phyloP scores from a whole-genome alignment of 1,140 invertebrate genomes.

The Whitmania pigra region DNA sequence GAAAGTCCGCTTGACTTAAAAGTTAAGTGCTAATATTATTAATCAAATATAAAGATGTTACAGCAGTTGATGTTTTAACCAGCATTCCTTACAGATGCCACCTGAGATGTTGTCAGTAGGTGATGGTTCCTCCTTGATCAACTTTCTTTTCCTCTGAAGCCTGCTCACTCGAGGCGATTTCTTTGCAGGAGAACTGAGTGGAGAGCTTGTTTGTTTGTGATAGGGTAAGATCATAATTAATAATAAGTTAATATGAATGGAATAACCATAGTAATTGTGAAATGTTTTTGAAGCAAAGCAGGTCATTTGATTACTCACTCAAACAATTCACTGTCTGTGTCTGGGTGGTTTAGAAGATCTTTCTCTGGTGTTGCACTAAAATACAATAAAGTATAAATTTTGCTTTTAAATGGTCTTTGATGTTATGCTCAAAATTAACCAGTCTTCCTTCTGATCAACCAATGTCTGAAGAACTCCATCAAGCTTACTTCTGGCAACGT shows the following conservation, averaged over 20 bases:
- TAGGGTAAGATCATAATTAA: no score
- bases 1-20: no score
- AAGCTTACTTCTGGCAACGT: slow-evolving; percentile 27
- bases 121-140: slow-evolving; percentile 9
- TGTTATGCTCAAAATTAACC: neutral
- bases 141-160: slow-evolving; percentile 7
- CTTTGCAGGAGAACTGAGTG: slow-evolving; percentile 14
- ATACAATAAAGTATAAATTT: no score
- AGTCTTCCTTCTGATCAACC: slow-evolving; percentile 29
- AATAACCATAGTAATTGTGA: no score
- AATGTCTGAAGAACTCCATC: slow-evolving; percentile 30
- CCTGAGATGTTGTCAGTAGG: neutral
- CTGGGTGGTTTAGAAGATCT: neutral
- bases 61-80: no score
- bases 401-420: no score
- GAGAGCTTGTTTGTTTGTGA: neutral
- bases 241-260: no score
- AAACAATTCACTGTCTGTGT: slow-evolving; percentile 5
- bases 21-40: no score
- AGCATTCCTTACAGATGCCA: no score
- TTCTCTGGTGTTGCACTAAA: neutral
- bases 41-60: no score
- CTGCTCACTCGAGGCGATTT: slow-evolving; percentile 15
- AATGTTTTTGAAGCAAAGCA: no score
- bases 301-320: neutral